phyloP scores from a whole-genome alignment of 2,113 vertebrate species.

The Strigops habroptila region DNA sequence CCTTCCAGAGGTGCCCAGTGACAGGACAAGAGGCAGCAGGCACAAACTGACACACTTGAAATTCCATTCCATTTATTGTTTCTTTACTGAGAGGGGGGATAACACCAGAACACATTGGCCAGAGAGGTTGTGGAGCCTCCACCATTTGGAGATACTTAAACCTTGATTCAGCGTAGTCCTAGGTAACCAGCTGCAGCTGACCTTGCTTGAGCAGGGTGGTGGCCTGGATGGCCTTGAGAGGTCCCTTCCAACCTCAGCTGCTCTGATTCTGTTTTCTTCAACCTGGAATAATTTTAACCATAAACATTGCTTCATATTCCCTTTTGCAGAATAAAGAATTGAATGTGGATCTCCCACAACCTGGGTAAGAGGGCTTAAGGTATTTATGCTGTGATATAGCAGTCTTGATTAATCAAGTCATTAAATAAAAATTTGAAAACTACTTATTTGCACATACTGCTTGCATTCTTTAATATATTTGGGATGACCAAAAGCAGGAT shows the following conservation, averaged over 20 bases:
- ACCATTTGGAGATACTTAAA: not conserved
- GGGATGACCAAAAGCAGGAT: not conserved
- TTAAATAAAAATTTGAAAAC: not conserved
- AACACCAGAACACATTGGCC: not conserved
- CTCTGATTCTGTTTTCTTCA: not conserved
- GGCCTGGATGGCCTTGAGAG: not conserved
- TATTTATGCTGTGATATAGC: not conserved
- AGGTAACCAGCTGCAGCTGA: not conserved
- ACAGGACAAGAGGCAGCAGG: not conserved
- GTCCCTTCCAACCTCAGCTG: not conserved
- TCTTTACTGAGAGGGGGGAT: not conserved
- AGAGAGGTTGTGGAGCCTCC: not conserved
- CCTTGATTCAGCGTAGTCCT: accelerated
- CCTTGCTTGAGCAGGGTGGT: not conserved
- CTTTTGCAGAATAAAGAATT: not conserved
- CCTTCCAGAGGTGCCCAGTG: not conserved
- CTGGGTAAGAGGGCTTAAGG: not conserved
- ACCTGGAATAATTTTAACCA: not conserved
- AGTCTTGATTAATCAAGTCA: not conserved
- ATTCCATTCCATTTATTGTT: not conserved
- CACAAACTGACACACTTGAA: not conserved
- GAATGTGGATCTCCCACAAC: not conserved
- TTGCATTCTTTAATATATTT: not conserved
- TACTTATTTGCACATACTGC: not conserved
- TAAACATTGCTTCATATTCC: not conserved